Evolutionary conservation across 2,888 invertebrate genomes (phyloP), one percentile per base, ranked within the genome.

Genomic region (Hydriomena furcata): DNA sequence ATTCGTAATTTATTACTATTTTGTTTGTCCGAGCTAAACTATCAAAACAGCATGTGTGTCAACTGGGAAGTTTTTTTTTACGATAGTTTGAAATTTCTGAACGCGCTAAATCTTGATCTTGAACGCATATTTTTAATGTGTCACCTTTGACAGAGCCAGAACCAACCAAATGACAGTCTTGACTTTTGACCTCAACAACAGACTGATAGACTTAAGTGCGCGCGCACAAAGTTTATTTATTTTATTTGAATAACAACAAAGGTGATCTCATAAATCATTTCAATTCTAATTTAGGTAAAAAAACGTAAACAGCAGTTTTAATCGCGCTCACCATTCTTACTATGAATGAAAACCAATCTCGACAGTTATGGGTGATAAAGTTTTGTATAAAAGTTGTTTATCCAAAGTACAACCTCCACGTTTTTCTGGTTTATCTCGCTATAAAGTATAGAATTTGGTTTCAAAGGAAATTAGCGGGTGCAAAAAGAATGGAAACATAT

Each of bases 331-430:
- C 20, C n/a, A 21, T 38, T 38, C 35, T 40, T 52, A 87, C 62
- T 82, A 90, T 90, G 89, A 81, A 80, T 71, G 71, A 82, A 66
- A 66, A 78, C 55, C 75, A 65, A 50, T 57, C 55, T 48, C 55
- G 63, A 20, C 82, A 84, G 68, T 50, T 90, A 86, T 85, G 88
- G 86, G 80, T 89, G 65, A 66, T 86, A 74, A 86, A 86, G 65
- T 86, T 82, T 74, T 85, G 87, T 66, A 54, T 90, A 58, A 87
- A 84, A 83, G 63, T 90, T 60, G 68, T 83, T 46, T 89, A 86
- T 79, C 90, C 90, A 76, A 88, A 87, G 74, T 86, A 78, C 79
- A 87, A 90, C 71, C 72, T 63, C 55, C 76, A 82, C 63, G 71
- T 72, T 49, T 90, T 90, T 65, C 73, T 90, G 12, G 80, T 84